Base-by-base conservation (phyloP, 2,113 vertebrate species). In the Nettapus auritus region DNA sequence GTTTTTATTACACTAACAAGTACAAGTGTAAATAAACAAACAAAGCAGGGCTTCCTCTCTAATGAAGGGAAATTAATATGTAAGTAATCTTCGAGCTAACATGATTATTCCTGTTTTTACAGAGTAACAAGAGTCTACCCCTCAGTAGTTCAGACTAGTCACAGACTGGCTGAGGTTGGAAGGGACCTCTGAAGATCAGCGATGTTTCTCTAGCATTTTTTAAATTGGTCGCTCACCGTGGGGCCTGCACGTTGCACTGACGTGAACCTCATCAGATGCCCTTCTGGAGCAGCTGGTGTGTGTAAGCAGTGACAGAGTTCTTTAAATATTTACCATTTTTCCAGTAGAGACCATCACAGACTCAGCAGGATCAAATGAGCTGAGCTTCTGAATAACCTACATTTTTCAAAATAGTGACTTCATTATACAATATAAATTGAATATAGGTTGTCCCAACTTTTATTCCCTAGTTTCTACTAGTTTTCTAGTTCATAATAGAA, bases 241-340 rank as follows among this genome's bases (percentile, higher is more conserved):
- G 33, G 20, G 50, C 50, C 11, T 23, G 44, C 55, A 7, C n/a
- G 0, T 34, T 4, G 7, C 17, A 3, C 33, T 3, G 13, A n/a
- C 52, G 5, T 21, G 7, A 26, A 15, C 57, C 20, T 9, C 11
- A 12, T 15, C 33, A 29, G 57, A 13, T 3, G 20, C 40, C 8
- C 22, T 26, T 15, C 11, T 6, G 20, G 13, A 13, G 28, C 60
- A 25, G 23, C 4, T 17, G 8, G 12, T 1, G 0, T 2, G 4
- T 11, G 59, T 3, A 1, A 7, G 42, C 53, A 4, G 2, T 6
- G 44, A 5, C 13, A 8, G 66, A 12, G 21, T 2, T 2, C 59
- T 31, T 28, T 7, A 6, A 33, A 23, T 12, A 15, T 3, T 64
- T 9, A 31, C 38, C 26, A 2, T 8, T 25, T 20, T 2, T 2